Evolutionary conservation across 2,888 invertebrate genomes (phyloP).

Genomic region (Tolmerus cingulatus): DNA sequence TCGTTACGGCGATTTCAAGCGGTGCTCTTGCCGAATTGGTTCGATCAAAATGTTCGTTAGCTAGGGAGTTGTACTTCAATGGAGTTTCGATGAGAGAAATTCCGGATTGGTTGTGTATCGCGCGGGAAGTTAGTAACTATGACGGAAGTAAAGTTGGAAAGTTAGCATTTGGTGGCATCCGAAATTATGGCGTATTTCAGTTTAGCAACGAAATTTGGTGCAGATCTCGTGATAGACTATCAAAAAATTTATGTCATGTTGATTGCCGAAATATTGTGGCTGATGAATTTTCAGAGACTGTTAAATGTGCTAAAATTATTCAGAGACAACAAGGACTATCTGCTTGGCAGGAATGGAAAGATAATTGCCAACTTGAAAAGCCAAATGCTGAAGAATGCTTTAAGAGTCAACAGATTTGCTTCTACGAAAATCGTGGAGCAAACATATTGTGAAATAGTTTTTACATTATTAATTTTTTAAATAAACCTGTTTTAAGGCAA

Average conservation of each 20-base stretch:
- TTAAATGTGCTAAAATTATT: background rate
- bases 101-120: background rate
- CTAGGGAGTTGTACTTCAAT: background rate
- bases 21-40: background rate
- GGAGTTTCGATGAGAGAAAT: background rate
- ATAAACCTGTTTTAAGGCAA: background rate
- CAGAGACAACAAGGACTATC: background rate
- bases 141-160: background rate
- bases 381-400: constrained; percentile 23
- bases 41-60: background rate
- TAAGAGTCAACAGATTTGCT: background rate
- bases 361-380: constrained; percentile 27
- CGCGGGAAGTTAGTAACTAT: background rate
- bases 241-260: background rate
- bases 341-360: constrained; percentile 20
- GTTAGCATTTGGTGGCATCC: background rate
- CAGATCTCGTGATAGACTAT: background rate
- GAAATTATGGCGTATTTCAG: background rate
- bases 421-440: background rate
- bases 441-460: background rate
- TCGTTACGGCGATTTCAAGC: background rate
- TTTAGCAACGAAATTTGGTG: background rate
- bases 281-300: background rate
- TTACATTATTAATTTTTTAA: background rate
- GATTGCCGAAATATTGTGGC: background rate